Conservation (phyloP, 2,888 invertebrate genomes). For the Rosalia funebris region DNA sequence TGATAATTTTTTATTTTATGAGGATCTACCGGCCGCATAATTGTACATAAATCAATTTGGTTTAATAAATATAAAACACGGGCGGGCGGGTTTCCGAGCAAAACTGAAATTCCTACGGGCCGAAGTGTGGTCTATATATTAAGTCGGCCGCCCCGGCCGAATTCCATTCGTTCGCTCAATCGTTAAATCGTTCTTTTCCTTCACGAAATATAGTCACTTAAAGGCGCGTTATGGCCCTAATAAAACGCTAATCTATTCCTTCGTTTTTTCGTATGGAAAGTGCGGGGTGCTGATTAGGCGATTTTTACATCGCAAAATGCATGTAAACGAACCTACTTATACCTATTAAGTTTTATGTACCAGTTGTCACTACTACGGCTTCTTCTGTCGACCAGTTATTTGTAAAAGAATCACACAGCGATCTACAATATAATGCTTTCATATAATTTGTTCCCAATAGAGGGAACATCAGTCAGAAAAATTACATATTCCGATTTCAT, state of each 20-base stretch:
- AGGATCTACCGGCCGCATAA: constrained; percentile 4
- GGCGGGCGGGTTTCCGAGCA: background rate
- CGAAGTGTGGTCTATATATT: no score
- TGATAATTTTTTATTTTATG: constrained; percentile 7
- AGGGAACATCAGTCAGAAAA: no score
- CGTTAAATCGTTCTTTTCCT: constrained; percentile 8
- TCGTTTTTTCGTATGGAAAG: background rate
- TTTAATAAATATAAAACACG: constrained; percentile 11
- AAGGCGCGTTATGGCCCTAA: constrained; percentile 6
- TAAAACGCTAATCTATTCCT: constrained; percentile 7
- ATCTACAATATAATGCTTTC: no score
- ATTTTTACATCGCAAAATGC: background rate
- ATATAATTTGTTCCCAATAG: no score
- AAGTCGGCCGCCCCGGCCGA: constrained; percentile 1
- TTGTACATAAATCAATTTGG: constrained; percentile 10
- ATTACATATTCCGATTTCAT: no score
- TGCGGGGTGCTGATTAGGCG: background rate
- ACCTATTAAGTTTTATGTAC: no score
- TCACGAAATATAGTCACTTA: constrained; percentile 14
- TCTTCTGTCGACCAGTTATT: no score
- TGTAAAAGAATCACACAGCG: no score
- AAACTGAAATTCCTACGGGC: background rate
- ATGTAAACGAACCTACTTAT: background rate
- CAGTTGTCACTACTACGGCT: no score
- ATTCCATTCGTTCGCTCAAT: constrained; percentile 7